These are phyloP conservation scores for Trichonephila clavipes DNA, from an alignment of 1,140 invertebrate species.

Conservation along the genomic window DNA sequence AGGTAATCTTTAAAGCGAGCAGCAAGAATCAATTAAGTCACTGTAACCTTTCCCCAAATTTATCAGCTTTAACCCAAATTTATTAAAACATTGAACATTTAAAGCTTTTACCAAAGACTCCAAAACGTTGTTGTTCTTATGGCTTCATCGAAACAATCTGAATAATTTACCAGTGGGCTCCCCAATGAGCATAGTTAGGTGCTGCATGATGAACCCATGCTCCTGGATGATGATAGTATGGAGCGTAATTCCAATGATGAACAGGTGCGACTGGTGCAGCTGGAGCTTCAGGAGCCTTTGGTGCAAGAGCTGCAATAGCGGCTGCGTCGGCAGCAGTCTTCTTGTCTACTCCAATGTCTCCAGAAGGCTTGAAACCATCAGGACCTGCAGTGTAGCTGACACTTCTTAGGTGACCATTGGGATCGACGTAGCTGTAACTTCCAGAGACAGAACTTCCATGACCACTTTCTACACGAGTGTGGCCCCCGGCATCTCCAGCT, in stretches of 20 bases:
- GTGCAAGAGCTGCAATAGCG: slow-evolving; percentile 76
- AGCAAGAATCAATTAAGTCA: background rate
- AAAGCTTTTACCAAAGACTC: background rate
- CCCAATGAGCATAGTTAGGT: slow-evolving; percentile 57
- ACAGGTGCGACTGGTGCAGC: slow-evolving; percentile 32
- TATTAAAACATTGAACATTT: background rate
- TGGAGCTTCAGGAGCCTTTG: slow-evolving; percentile 70
- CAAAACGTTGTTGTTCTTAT: background rate
- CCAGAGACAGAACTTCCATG: slow-evolving; percentile 90
- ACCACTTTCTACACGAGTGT: slow-evolving; percentile 81
- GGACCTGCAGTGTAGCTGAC: slow-evolving; percentile 90
- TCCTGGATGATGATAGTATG: slow-evolving; percentile 34
- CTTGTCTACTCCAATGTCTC: slow-evolving; percentile 77
- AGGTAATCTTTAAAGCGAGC: background rate
- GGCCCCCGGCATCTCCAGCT: slow-evolving; percentile 75
- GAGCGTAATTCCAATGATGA: slow-evolving; percentile 49
- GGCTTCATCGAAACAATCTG: background rate
- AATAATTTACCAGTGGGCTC: slow-evolving; percentile 64
- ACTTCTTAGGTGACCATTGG: slow-evolving; percentile 89
- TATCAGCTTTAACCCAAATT: background rate
- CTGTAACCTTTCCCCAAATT: background rate
- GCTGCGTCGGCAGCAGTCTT: slow-evolving; percentile 77
- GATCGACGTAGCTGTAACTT: slow-evolving; percentile 91
- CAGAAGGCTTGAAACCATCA: slow-evolving; percentile 81
- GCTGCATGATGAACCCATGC: slow-evolving; percentile 2